Evolutionary conservation across 2,888 invertebrate genomes (phyloP), one percentile per base, ranked within the genome.

Genomic region (Neocrepidodera transversa): DNA sequence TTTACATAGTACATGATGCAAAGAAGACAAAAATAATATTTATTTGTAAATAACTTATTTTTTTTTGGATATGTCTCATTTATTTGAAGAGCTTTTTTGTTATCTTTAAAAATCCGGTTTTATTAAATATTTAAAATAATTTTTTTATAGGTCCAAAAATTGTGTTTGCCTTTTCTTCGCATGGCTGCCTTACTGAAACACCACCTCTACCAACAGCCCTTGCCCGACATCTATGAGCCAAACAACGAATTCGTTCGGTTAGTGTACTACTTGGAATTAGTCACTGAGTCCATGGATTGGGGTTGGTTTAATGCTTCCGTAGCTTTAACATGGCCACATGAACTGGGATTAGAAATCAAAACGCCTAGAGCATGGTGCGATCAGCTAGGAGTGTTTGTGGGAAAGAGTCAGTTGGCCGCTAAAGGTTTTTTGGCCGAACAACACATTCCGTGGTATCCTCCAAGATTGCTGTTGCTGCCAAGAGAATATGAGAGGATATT

Each of bases 401-500:
- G 77, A 35, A 80, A 81, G 52, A 84, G 84, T 71, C 84, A 84
- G 56, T 81, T 83, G 13, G 83, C 85, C n/a, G 85, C 89, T 10
- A 84, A 89, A 5, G 86, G 86, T 59, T 83, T 92, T 68, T 83
- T 92, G 50, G 83, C 87, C 50, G 85, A 88, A 73, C 89, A 91
- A 77, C 92, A 92, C 78, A 84, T 87, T 66, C 79, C 85, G 69
- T 95, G 94, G 93, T 84, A 87, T 71, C 87, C 87, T 71, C 97
- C 97, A 14, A 85, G 88, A 68, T 84, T 98, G 67, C 86, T 97
- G 60, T 84, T 87, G 64, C 83, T 97, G 78, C 97, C 97, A 51
- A 85, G 89, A 61, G 91, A 93, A 77, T 97, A 97, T 81, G 97
- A 97, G 81, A 89, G 91, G 71, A 87, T 95, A 64, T 95, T 95